A percentile compares a stretch with the other conserved stretches of the same genome.
These are phyloP conservation scores for Thymelicus acteon DNA, from an alignment of 2,888 invertebrate species.

Conservation along the genomic window DNA sequence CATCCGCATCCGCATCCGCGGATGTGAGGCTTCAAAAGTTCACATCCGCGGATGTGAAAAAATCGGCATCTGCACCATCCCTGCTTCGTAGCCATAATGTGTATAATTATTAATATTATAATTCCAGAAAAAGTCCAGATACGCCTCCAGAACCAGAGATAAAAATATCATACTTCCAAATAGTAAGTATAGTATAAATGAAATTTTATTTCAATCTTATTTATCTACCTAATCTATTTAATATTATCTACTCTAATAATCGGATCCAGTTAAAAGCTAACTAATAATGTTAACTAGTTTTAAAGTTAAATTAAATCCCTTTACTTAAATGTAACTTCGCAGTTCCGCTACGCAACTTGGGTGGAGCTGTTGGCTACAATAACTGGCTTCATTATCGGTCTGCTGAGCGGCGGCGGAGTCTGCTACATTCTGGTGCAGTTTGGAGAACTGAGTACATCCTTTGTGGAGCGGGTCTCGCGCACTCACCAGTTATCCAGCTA, in stretches of 20 bases:
- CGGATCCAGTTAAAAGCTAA: too few species aligned
- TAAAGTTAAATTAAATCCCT: too few species aligned
- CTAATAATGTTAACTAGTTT: too few species aligned
- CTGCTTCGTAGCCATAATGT: too few species aligned
- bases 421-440: constrained; percentile 86
- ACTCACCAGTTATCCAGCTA: constrained; percentile 61
- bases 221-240: too few species aligned
- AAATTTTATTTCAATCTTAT: not conserved
- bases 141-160: constrained; percentile 38
- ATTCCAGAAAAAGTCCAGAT: constrained; percentile 44
- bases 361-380: constrained; percentile 64
- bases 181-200: constrained; percentile 52
- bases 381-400: constrained; percentile 61
- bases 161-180: constrained; percentile 52
- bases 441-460: constrained; percentile 85
- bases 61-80: too few species aligned
- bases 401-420: constrained; percentile 73
- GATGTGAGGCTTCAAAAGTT: too few species aligned
- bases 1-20: too few species aligned
- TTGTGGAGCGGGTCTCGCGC: constrained; percentile 79
- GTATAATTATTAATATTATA: not conserved
- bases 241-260: too few species aligned
- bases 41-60: too few species aligned
- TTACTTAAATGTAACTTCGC: constrained; percentile 7
- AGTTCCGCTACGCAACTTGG: constrained; percentile 75